A percentile compares a stretch with the other conserved stretches of the same genome.
Conservation (phyloP, 2,113 vertebrate genomes). For the Trogon melanurus region DNA sequence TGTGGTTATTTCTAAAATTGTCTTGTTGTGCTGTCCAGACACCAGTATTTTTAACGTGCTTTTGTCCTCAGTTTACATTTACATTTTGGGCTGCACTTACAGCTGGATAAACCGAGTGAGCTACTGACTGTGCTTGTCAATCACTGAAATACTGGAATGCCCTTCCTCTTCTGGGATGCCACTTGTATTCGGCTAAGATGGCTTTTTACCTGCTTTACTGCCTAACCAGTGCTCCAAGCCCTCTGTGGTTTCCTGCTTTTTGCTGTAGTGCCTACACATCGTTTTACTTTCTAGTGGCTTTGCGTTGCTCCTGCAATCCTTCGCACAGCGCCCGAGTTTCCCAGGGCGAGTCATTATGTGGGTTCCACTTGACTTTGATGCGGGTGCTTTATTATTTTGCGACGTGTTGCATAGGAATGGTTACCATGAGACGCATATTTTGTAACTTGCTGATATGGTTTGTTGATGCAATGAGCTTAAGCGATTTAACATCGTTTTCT, state of each 20-base stretch:
- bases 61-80: background rate
- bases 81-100: background rate
- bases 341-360: constrained; percentile 41
- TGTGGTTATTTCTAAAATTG: background rate
- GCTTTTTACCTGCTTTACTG: background rate
- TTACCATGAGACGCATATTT: constrained; percentile 64
- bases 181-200: background rate
- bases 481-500: constrained; percentile 64
- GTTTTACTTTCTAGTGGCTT: background rate
- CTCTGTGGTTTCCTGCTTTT: background rate
- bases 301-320: background rate
- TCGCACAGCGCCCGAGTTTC: constrained; percentile 1
- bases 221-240: background rate
- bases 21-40: background rate
- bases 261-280: background rate
- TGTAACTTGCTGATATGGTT: constrained; percentile 33
- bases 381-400: constrained; percentile 26
- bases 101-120: background rate
- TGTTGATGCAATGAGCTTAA: constrained; percentile 50
- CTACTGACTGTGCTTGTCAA: background rate
- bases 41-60: background rate
- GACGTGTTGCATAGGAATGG: constrained; percentile 39
- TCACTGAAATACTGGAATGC: background rate
- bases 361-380: constrained; percentile 53
- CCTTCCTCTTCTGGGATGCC: background rate